phyloP scores from a whole-genome alignment of 1,140 invertebrate species.

The Acromyrmex charruanus region DNA sequence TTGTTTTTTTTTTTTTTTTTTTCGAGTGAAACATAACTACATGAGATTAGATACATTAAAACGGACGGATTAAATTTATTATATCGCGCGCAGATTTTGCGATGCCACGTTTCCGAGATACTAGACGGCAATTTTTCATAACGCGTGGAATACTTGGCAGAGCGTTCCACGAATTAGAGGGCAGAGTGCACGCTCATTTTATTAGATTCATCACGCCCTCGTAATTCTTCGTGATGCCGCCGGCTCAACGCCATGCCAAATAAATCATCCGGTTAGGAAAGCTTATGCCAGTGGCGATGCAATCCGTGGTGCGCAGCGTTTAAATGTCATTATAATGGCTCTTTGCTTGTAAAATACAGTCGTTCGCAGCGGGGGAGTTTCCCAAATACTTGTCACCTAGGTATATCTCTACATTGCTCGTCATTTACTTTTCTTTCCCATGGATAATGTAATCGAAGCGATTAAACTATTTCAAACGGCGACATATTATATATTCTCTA shows the following conservation, averaged over 20 bases:
- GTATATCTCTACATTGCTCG: background rate
- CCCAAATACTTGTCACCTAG: constrained; percentile 23
- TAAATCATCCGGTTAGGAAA: constrained; percentile 78
- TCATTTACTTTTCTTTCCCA: background rate
- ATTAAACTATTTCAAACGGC: background rate
- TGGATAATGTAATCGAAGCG: background rate
- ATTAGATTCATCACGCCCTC: constrained; percentile 76
- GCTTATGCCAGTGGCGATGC: constrained; percentile 71
- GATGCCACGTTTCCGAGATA: background rate
- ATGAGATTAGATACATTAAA: background rate
- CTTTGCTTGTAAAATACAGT: constrained; percentile 70
- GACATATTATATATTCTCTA: background rate
- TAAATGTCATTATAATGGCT: constrained; percentile 78
- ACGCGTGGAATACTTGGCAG: constrained; percentile 4
- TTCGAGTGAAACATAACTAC: background rate
- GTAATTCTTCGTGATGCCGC: constrained; percentile 73
- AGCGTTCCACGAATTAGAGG: constrained; percentile 63
- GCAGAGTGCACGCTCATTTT: constrained; percentile 65
- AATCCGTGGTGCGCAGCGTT: constrained; percentile 69
- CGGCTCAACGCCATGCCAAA: constrained; percentile 71
- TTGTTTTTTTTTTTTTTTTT: background rate
- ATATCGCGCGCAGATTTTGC: constrained; percentile 15
- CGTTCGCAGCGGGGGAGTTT: constrained; percentile 32
- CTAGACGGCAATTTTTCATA: constrained; percentile 16
- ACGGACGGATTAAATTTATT: background rate